Conservation (phyloP, 2,797 vertebrate genomes). For the Florisuga fusca region DNA sequence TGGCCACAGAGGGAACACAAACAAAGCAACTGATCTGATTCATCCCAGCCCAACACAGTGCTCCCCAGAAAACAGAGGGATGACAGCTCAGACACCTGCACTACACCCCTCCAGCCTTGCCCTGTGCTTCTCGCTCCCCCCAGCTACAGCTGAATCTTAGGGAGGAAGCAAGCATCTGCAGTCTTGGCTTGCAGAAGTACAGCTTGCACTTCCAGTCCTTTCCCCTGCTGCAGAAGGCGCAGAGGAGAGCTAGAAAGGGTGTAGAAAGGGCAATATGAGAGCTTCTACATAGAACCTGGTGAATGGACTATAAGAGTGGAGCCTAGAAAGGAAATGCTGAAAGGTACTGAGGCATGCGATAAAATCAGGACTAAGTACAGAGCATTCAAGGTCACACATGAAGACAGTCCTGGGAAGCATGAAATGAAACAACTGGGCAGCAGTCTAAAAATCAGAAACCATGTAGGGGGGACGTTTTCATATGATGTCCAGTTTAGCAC, state of each 20-base stretch:
- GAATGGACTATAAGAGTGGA: background rate
- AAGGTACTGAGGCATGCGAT: background rate
- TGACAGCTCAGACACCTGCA: fast-evolving
- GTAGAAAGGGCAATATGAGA: background rate
- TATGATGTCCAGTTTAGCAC: fast-evolving
- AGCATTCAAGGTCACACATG: background rate
- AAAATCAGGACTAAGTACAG: background rate
- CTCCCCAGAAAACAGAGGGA: background rate
- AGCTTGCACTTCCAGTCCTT: background rate
- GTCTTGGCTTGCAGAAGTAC: background rate
- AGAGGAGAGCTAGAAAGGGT: background rate
- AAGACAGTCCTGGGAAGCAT: background rate
- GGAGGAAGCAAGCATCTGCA: fast-evolving
- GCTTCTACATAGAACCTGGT: background rate
- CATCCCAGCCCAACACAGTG: fast-evolving
- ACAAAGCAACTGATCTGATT: background rate
- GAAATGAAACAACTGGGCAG: background rate
- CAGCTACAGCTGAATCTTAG: background rate
- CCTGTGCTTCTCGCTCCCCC: fast-evolving
- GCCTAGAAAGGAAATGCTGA: background rate
- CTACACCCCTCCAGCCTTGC: fast-evolving
- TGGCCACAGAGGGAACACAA: background rate
- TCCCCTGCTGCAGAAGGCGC: background rate
- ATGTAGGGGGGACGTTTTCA: fast-evolving
- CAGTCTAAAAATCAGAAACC: background rate